These are phyloP conservation scores for Drosophila auraria DNA, from an alignment of 1,140 invertebrate genomes.

Conservation along the genomic window DNA sequence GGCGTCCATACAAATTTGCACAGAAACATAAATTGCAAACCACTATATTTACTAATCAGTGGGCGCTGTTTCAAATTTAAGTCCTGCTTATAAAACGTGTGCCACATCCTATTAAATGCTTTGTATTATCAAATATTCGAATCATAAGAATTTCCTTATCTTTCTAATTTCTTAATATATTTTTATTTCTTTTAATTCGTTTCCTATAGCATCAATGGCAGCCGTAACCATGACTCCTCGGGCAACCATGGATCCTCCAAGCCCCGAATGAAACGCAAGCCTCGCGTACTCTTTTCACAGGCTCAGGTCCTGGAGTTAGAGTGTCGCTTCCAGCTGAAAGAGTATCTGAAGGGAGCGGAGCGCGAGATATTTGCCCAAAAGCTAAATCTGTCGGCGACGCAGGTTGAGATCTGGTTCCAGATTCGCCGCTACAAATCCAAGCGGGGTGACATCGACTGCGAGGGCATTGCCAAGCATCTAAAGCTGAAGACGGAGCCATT, in stretches of 20 bases:
- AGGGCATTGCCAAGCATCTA: conserved; percentile 84
- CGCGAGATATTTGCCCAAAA: conserved; percentile 95
- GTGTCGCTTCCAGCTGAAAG: conserved; percentile 95
- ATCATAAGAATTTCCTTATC: not conserved
- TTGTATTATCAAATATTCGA: too few relatives aligned
- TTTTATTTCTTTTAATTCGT: not conserved
- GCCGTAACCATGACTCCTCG: conserved; percentile 86
- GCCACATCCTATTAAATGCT: too few relatives aligned
- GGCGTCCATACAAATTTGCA: too few relatives aligned
- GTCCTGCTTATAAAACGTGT: too few relatives aligned
- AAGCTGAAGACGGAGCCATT: conserved; percentile 62
- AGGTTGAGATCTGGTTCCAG: conserved; percentile 97
- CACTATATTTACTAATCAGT: too few relatives aligned
- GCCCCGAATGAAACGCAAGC: conserved; percentile 93
- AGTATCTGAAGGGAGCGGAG: conserved; percentile 97
- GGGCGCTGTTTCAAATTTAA: too few relatives aligned
- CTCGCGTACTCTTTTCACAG: conserved; percentile 97
- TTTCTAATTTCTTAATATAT: not conserved
- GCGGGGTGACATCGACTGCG: conserved; percentile 89
- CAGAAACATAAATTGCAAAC: too few relatives aligned
- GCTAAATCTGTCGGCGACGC: conserved; percentile 94
- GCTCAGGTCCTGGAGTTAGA: conserved; percentile 97
- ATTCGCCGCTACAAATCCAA: conserved; percentile 97
- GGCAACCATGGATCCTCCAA: conserved; percentile 74
- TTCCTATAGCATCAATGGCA: conserved; percentile 64